Percentiles rank a stretch among this genome's conserved stretches.
Evolutionary conservation across 2,888 invertebrate genomes (phyloP).

Genomic region (Sesamia inferens): DNA sequence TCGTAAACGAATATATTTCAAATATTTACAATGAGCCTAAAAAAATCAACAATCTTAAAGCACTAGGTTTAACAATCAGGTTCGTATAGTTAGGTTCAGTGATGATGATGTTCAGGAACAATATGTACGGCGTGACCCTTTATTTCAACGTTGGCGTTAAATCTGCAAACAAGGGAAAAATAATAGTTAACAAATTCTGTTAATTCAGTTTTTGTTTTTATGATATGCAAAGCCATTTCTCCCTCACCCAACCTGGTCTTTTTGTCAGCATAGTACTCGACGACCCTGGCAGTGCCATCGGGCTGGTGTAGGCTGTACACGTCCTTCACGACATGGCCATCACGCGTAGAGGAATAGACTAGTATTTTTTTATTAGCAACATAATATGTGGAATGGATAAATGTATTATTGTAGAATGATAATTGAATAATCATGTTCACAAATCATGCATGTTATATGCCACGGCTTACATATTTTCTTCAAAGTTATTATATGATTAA

Average conservation of each 20-base stretch:
- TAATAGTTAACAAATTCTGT: background rate
- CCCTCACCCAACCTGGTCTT: conserved; percentile 69
- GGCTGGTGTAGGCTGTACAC: conserved; percentile 88
- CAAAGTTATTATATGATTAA: too few relatives aligned
- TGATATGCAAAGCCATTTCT: fast-evolving
- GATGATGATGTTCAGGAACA: conserved; percentile 60
- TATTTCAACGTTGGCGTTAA: conserved; percentile 58
- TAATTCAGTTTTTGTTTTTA: background rate
- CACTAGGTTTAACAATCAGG: conserved; percentile 17
- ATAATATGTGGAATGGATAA: too few relatives aligned
- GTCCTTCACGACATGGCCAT: conserved; percentile 90
- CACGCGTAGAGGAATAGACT: conserved; percentile 67
- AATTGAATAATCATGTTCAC: too few relatives aligned
- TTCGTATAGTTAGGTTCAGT: background rate
- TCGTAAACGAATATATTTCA: too few relatives aligned
- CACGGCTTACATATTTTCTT: too few relatives aligned
- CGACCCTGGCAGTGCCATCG: conserved; percentile 81
- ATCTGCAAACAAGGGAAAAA: conserved; percentile 37
- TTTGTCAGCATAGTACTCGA: conserved; percentile 83
- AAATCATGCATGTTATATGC: too few relatives aligned
- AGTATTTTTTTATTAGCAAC: too few relatives aligned
- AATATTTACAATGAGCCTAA: too few relatives aligned
- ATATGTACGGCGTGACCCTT: conserved; percentile 64
- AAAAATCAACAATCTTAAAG: conserved; percentile 35
- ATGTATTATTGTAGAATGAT: too few relatives aligned